Evolutionary conservation across 2,888 invertebrate species (phyloP).

Genomic region (Rosalia funebris): DNA sequence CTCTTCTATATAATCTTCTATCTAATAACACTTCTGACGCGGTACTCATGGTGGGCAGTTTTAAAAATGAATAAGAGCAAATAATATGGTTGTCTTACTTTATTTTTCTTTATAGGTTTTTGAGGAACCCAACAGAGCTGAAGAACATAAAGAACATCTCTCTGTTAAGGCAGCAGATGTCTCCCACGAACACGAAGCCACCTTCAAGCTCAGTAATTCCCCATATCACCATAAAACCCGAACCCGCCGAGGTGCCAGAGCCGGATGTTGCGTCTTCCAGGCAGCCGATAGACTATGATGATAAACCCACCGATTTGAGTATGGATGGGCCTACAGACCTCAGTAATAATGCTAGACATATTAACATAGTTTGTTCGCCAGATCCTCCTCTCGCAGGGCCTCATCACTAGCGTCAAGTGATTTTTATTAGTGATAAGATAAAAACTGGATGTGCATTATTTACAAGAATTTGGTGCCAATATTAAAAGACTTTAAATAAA

Average conservation of each 20-base stretch:
- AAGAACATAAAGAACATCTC: slow-evolving; percentile 95
- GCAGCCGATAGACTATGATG: slow-evolving; percentile 54
- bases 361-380: slow-evolving; percentile 62
- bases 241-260: slow-evolving; percentile 50
- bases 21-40: no score
- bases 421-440: slow-evolving; percentile 11
- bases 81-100: no score
- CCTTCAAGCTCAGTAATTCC: slow-evolving; percentile 37
- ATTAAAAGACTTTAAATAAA: slow-evolving; percentile 37
- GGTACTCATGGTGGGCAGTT: no score
- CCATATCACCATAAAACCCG: slow-evolving; percentile 49
- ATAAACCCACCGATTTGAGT: slow-evolving; percentile 62
- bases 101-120: slow-evolving; percentile 74
- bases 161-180: slow-evolving; percentile 80
- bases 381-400: slow-evolving; percentile 57
- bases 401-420: slow-evolving; percentile 47
- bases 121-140: slow-evolving; percentile 91
- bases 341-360: slow-evolving; percentile 58
- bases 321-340: slow-evolving; percentile 63
- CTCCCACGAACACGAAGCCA: slow-evolving; percentile 58
- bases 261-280: slow-evolving; percentile 26
- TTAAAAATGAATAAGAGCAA: no score
- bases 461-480: slow-evolving; percentile 42
- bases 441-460: slow-evolving; percentile 30
- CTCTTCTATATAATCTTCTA: no score